These are phyloP conservation scores for Agriopis marginaria DNA, from an alignment of 2,888 invertebrate species.

Conservation along the genomic window DNA sequence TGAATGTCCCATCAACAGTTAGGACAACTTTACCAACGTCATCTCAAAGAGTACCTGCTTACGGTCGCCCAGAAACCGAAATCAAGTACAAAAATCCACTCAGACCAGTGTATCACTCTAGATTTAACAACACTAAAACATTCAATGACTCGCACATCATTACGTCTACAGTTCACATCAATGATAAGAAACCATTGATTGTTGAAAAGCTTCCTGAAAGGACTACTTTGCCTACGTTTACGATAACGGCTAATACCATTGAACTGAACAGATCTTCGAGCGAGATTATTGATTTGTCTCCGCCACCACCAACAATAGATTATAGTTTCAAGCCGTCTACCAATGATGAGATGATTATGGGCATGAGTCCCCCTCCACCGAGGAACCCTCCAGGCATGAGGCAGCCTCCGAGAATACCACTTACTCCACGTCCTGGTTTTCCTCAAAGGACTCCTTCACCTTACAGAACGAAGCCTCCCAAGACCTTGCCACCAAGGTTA, in stretches of 20 bases:
- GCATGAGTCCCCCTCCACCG: constrained; percentile 84
- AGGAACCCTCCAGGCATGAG: constrained; percentile 64
- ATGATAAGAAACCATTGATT: constrained; percentile 78
- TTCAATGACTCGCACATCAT: constrained; percentile 76
- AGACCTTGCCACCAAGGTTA: constrained; percentile 66
- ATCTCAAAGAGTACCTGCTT: constrained; percentile 53
- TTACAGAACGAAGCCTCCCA: constrained; percentile 71
- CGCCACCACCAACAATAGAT: constrained; percentile 79
- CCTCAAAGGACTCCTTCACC: constrained; percentile 71
- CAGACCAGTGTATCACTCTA: constrained; percentile 58
- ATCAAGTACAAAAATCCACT: constrained; percentile 60
- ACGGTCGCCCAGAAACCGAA: constrained; percentile 51
- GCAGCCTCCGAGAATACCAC: constrained; percentile 61
- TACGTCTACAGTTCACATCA: constrained; percentile 78
- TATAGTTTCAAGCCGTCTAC: constrained; percentile 77
- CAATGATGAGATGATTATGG: constrained; percentile 83
- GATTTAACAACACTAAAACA: constrained; percentile 58
- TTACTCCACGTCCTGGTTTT: constrained; percentile 66
- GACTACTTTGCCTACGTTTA: constrained; percentile 68
- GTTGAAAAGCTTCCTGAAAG: constrained; percentile 69
- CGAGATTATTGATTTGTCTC: constrained; percentile 81
- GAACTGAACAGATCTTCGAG: constrained; percentile 69
- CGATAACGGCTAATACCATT: constrained; percentile 58
- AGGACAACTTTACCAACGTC: constrained; percentile 54
- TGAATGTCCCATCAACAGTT: constrained; percentile 55